phyloP scores from a whole-genome alignment of 2,888 invertebrate species.

The Eupeodes luniger region DNA sequence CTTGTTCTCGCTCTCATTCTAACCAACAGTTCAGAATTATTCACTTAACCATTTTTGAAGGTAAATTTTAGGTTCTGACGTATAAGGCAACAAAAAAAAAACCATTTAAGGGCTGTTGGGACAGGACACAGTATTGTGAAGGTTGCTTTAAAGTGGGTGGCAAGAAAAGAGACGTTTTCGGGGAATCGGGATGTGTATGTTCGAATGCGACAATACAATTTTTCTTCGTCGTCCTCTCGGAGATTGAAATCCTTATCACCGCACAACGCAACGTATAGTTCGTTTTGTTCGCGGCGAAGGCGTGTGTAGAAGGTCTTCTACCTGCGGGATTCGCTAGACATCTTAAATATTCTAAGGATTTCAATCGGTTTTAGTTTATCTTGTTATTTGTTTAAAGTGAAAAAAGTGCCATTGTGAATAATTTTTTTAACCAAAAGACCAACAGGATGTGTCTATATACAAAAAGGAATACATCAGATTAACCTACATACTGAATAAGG shows the following conservation, averaged over 20 bases:
- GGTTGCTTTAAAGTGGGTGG: slow-evolving; percentile 25
- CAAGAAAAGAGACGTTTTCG: neutral
- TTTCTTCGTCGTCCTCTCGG: slow-evolving; percentile 13
- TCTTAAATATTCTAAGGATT: slow-evolving; percentile 3
- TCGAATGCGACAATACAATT: slow-evolving; percentile 1
- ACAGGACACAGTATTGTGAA: neutral
- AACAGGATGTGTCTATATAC: slow-evolving; percentile 5
- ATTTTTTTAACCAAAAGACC: neutral
- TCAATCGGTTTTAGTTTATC: neutral
- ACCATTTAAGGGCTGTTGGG: slow-evolving; percentile 1
- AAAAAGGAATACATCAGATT: neutral
- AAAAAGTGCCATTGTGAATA: slow-evolving; percentile 6
- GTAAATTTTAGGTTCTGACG: slow-evolving; percentile 57
- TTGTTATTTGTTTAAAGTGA: neutral
- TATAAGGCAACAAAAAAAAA: slow-evolving; percentile 31
- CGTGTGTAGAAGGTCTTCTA: slow-evolving; percentile 58
- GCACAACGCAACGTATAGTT: slow-evolving; percentile 49
- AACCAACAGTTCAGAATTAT: neutral
- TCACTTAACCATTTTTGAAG: slow-evolving; percentile 58
- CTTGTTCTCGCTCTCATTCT: slow-evolving; percentile 35
- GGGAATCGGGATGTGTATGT: slow-evolving; percentile 3
- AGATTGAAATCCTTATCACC: slow-evolving; percentile 53
- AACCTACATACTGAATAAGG: neutral
- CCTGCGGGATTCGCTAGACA: slow-evolving; percentile 31
- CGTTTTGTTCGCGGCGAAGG: slow-evolving; percentile 59